A percentile compares a stretch with the other conserved stretches of the same genome.
Evolutionary conservation across 2,113 vertebrate species (phyloP).

Genomic region (Myodes glareolus): DNA sequence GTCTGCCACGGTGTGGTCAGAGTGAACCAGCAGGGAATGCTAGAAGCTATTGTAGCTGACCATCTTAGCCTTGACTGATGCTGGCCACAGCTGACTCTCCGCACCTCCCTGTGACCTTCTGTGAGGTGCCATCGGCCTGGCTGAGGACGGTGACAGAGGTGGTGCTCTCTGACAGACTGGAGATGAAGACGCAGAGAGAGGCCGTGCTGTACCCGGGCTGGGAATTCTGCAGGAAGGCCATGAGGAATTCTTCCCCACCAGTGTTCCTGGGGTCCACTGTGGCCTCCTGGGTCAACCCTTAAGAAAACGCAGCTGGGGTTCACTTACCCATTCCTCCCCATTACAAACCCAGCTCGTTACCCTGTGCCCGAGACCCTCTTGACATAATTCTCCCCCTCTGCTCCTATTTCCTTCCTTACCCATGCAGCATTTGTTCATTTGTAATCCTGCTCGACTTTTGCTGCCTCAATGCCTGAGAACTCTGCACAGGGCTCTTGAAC

Average conservation of each 20-base stretch:
- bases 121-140: constrained; percentile 67
- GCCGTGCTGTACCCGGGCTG: not conserved
- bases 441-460: not conserved
- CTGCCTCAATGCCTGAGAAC: not conserved
- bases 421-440: not conserved
- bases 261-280: constrained; percentile 52
- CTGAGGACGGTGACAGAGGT: constrained; percentile 83
- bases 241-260: constrained; percentile 86
- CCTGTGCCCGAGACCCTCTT: not conserved
- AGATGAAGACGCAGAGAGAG: constrained; percentile 80
- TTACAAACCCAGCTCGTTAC: not conserved
- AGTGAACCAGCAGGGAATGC: constrained; percentile 79
- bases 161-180: constrained; percentile 71
- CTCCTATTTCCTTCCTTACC: not conserved
- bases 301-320: constrained; percentile 7
- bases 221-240: constrained; percentile 80
- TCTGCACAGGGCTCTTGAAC: not conserved
- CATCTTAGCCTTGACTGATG: constrained; percentile 83
- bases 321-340: not conserved
- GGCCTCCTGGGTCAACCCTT: constrained; percentile 24
- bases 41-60: constrained; percentile 38
- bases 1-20: constrained; percentile 82
- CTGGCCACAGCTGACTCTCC: constrained; percentile 64
- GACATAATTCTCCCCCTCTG: not conserved
- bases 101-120: constrained; percentile 69